Conservation (phyloP, 2,888 invertebrate species). For the Listrodromus nycthemerus region DNA sequence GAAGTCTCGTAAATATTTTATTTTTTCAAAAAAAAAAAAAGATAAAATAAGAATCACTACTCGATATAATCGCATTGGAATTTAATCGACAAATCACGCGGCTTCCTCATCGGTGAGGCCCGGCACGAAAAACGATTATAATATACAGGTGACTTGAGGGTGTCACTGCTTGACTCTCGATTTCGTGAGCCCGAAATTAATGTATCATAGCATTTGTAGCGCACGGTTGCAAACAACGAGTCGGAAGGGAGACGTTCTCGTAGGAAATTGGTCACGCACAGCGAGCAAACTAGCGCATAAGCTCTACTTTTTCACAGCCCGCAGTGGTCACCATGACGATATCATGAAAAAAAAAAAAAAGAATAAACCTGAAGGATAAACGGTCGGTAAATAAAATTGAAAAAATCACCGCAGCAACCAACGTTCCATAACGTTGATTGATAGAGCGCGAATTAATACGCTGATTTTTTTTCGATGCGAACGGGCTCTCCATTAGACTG, state of each 20-base stretch:
- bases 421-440: constrained; percentile 3
- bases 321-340: constrained; percentile 59
- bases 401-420: neutral
- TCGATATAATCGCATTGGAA: constrained; percentile 61
- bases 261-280: constrained; percentile 80
- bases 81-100: constrained; percentile 46
- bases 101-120: constrained; percentile 33
- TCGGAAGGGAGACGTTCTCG: constrained; percentile 28
- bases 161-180: constrained; percentile 55
- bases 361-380: neutral
- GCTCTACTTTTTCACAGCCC: constrained; percentile 33
- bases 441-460: constrained; percentile 47
- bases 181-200: constrained; percentile 43
- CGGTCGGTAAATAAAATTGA: constrained; percentile 1
- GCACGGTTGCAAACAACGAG: constrained; percentile 29
- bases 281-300: constrained; percentile 35
- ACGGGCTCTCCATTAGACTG: constrained; percentile 35
- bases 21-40: neutral
- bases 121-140: constrained; percentile 32
- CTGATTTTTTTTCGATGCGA: constrained; percentile 27
- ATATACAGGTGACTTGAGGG: constrained; percentile 47
- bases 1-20: neutral
- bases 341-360: constrained; percentile 19
- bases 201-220: constrained; percentile 17
- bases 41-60: constrained; percentile 6